Percentiles rank a stretch among this genome's conserved stretches.
phyloP scores from a whole-genome alignment of 2,888 invertebrate genomes.

The Apamea monoglypha region DNA sequence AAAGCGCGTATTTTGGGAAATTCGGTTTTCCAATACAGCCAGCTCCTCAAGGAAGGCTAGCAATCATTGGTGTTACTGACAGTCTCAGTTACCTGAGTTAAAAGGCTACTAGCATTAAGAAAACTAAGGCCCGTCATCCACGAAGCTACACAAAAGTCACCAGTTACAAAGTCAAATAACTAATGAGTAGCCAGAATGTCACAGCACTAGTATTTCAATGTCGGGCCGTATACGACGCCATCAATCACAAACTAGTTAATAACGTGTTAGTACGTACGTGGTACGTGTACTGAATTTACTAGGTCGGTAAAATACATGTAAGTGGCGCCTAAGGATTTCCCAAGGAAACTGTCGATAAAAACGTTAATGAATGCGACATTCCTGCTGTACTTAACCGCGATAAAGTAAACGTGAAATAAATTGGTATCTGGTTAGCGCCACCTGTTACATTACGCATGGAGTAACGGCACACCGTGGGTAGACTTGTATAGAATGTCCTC shows the following conservation, averaged over 20 bases:
- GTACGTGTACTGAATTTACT: not conserved
- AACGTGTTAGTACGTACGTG: not conserved
- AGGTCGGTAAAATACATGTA: not conserved
- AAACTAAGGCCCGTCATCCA: not conserved
- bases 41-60: not conserved
- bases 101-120: not conserved
- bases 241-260: not conserved
- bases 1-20: not conserved
- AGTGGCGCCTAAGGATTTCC: not conserved
- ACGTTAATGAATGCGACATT: conserved; percentile 30
- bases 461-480: conserved; percentile 4
- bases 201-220: not conserved
- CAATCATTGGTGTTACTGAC: not conserved
- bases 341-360: conserved; percentile 21
- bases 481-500: not conserved
- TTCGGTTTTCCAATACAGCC: not conserved
- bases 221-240: not conserved
- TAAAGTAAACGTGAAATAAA: conserved; percentile 28
- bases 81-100: not conserved
- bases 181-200: not conserved
- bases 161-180: not conserved
- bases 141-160: not conserved
- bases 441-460: conserved; percentile 28
- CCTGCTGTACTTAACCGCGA: not conserved
- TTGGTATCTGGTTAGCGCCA: conserved; percentile 18